Conservation (phyloP, 2,888 invertebrate genomes). For the Cordilura impudica region DNA sequence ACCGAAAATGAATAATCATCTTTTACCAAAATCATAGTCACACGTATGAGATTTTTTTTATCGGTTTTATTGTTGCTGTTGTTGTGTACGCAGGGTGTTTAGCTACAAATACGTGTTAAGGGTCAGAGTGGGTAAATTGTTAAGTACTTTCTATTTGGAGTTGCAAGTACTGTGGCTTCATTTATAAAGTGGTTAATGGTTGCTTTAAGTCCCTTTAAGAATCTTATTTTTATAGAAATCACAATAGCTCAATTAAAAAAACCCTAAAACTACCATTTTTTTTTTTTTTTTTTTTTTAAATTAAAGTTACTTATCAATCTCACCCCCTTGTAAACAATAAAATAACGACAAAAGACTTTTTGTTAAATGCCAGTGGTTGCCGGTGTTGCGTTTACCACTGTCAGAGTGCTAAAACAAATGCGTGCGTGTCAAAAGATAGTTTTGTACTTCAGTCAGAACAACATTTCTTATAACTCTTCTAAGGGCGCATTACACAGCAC, state of each 20-base stretch:
- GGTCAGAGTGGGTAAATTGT: too few species aligned
- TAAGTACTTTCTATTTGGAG: too few species aligned
- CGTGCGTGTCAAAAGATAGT: conserved; percentile 66
- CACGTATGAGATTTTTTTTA: conserved; percentile 35
- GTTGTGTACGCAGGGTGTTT: conserved; percentile 5
- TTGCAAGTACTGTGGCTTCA: too few species aligned
- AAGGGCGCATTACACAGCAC: neutral
- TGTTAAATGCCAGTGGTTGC: conserved; percentile 5
- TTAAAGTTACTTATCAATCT: neutral
- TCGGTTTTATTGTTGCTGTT: neutral
- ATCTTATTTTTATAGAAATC: too few species aligned
- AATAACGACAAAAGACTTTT: conserved; percentile 16
- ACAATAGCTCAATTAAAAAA: too few species aligned
- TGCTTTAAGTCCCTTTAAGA: too few species aligned
- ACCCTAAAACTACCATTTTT: too few species aligned
- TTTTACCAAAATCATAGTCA: conserved; percentile 48
- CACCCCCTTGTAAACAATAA: neutral
- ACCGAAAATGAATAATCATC: conserved; percentile 54
- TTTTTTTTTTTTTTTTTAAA: too few species aligned
- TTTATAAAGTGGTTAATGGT: too few species aligned
- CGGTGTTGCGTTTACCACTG: neutral
- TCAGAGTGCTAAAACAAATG: conserved; percentile 59
- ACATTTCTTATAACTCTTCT: neutral
- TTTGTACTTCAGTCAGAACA: conserved; percentile 28
- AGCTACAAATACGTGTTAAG: conserved; percentile 49